Evolutionary conservation across 2,113 vertebrate species (phyloP).

Genomic region (Otis tarda): DNA sequence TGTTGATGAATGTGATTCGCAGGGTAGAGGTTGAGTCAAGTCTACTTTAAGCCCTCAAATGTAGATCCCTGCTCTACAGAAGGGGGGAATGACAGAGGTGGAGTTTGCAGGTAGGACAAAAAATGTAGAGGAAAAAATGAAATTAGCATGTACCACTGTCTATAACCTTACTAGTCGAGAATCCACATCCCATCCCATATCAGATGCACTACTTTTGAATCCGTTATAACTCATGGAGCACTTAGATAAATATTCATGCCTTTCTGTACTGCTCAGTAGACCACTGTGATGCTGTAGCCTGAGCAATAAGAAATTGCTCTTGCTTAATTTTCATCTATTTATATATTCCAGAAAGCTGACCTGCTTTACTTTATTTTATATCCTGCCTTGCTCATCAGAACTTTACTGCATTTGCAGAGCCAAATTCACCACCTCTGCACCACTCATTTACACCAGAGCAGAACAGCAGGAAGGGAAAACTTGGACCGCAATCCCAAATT

Average conservation of each 20-base stretch:
- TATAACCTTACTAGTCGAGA: neutral
- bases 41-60: neutral
- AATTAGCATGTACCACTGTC: neutral
- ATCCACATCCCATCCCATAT: neutral
- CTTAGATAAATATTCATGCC: neutral
- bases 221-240: neutral
- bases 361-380: neutral
- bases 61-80: neutral
- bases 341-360: neutral
- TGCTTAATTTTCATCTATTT: neutral
- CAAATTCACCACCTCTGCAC: neutral
- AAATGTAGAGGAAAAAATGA: rapidly evolving
- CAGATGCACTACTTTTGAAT: neutral
- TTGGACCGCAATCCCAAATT: neutral
- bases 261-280: neutral
- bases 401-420: neutral
- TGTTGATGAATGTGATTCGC: too few species aligned
- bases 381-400: neutral
- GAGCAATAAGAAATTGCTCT: neutral
- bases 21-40: neutral
- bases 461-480: neutral
- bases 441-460: neutral
- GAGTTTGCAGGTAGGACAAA: neutral
- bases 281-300: neutral
- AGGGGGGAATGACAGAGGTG: neutral